Conservation (phyloP, 1,140 invertebrate species). For the Hycleus phaleratus region DNA sequence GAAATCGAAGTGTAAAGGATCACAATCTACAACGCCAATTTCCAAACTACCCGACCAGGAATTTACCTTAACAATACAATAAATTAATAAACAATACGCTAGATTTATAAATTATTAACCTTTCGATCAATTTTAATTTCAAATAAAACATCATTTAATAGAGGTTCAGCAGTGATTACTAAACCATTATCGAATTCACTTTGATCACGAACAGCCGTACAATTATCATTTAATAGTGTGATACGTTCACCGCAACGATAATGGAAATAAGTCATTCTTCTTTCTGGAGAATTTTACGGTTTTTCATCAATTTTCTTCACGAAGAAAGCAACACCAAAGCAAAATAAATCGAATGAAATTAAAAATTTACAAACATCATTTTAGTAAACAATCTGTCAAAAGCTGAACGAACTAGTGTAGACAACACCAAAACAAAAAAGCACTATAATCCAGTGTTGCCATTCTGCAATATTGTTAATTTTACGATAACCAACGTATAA, state of each 20-base stretch:
- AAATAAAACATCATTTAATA: constrained; percentile 78
- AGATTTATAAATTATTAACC: constrained; percentile 44
- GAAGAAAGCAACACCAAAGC: too few species aligned
- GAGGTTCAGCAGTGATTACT: constrained; percentile 74
- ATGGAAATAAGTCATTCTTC: constrained; percentile 56
- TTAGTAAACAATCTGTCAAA: too few species aligned
- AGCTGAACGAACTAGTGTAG: too few species aligned
- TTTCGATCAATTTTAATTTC: constrained; percentile 84
- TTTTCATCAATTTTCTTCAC: too few species aligned
- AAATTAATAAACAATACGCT: not conserved
- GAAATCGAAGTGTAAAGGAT: constrained; percentile 72
- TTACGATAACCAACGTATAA: too few species aligned
- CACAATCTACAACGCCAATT: constrained; percentile 80
- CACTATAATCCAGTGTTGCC: too few species aligned
- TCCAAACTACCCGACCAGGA: constrained; percentile 88
- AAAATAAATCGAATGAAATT: too few species aligned
- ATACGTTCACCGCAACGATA: constrained; percentile 71
- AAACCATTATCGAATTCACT: constrained; percentile 76
- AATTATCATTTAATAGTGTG: constrained; percentile 70
- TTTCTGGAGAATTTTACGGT: too few species aligned
- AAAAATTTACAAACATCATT: too few species aligned
- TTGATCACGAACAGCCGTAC: constrained; percentile 70
- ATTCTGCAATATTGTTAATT: too few species aligned
- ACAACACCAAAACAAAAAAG: too few species aligned
- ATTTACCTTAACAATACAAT: constrained; percentile 49